phyloP scores from a whole-genome alignment of 2,113 vertebrate genomes.

The Phaethornis superciliosus region DNA sequence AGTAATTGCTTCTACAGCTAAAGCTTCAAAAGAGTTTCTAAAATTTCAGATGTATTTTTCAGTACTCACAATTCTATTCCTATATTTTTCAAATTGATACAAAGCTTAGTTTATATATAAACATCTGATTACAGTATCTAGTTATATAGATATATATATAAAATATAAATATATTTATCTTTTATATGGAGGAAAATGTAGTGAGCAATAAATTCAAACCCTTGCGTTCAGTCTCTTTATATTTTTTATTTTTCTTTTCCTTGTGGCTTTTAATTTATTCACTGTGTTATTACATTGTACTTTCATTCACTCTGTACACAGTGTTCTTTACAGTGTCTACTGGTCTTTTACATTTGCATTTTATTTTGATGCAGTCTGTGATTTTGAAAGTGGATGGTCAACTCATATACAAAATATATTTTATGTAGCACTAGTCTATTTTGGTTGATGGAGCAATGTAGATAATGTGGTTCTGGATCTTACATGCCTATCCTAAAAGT shows the following conservation, averaged over 20 bases:
- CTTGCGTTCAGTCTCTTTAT: neutral
- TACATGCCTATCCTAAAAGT: neutral
- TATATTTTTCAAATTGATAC: neutral
- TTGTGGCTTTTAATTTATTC: neutral
- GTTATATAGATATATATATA: neutral
- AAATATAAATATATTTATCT: neutral
- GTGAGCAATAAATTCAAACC: neutral
- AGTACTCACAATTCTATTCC: neutral
- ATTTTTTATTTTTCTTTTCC: neutral
- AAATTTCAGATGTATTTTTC: neutral
- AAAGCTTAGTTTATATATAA: neutral
- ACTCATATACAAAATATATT: neutral
- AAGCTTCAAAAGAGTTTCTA: neutral
- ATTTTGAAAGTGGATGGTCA: neutral
- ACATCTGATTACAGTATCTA: neutral
- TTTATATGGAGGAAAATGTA: neutral
- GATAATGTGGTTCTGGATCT: neutral
- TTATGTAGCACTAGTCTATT: neutral
- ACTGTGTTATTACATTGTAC: neutral
- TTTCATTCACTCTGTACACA: neutral
- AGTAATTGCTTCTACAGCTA: neutral
- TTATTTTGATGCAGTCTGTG: neutral
- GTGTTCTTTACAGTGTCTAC: fast-evolving
- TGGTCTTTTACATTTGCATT: neutral
- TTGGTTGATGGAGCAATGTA: neutral